phyloP scores from a whole-genome alignment of 53 echinoderm and acorn worm genomes.

The Hippasteria phrygiana region DNA sequence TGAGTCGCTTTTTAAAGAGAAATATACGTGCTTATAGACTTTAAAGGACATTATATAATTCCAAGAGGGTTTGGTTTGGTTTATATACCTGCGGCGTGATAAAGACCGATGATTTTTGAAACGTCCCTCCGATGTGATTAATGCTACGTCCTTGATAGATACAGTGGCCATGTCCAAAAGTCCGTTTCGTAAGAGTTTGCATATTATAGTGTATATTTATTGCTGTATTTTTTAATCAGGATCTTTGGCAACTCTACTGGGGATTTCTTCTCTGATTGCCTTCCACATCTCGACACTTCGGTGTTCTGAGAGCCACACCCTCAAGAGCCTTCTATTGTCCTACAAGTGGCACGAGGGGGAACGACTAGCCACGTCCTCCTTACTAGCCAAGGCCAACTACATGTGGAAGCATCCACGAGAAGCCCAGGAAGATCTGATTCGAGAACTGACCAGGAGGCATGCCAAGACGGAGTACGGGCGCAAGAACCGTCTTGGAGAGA shows the following conservation, averaged over 20 bases:
- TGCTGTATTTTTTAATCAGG: background rate
- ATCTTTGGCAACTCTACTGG: background rate
- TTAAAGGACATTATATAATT: no score
- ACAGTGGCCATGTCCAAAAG: background rate
- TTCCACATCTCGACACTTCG: constrained; percentile 51
- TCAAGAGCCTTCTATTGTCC: constrained; percentile 1
- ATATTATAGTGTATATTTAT: background rate
- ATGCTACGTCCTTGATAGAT: background rate
- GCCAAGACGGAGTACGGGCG: constrained; percentile 71
- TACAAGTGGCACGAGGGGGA: constrained; percentile 18
- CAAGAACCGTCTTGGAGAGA: constrained; percentile 54
- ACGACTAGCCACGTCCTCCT: background rate
- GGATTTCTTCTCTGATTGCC: constrained; percentile 4
- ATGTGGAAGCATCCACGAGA: constrained; percentile 61
- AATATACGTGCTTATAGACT: no score
- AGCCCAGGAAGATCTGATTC: constrained; percentile 71
- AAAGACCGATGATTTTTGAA: background rate
- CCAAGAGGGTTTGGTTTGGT: no score
- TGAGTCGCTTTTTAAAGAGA: no score
- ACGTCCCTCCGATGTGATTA: background rate
- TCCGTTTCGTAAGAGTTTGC: no score
- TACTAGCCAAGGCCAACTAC: background rate
- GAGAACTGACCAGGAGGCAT: constrained; percentile 46
- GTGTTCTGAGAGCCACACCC: constrained; percentile 49
- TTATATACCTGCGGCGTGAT: background rate